phyloP scores from a whole-genome alignment of 37 sponge, comb jelly and placozoan genomes.

The Tethya wilhelma region DNA sequence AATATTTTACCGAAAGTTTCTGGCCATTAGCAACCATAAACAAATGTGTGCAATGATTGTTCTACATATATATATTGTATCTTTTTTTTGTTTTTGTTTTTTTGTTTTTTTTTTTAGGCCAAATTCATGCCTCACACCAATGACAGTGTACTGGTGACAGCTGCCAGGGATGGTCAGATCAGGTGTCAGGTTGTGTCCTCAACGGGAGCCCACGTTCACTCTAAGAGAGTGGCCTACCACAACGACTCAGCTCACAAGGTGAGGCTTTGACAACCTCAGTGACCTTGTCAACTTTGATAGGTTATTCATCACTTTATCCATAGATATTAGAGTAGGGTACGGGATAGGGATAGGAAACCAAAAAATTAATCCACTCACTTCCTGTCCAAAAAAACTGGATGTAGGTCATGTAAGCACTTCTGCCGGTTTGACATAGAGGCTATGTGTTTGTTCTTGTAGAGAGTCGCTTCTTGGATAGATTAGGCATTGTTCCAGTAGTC shows the following conservation, averaged over 20 bases:
- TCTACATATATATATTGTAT: no score
- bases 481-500: no score
- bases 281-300: background rate
- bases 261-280: background rate
- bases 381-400: background rate
- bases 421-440: no score
- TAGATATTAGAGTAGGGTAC: background rate
- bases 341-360: background rate
- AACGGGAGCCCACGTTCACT: constrained; percentile 50
- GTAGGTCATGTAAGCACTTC: no score
- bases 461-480: no score
- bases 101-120: constrained; percentile 63
- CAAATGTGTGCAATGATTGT: no score
- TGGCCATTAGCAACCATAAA: no score
- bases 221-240: constrained; percentile 78
- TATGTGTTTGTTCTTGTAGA: no score
- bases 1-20: no score
- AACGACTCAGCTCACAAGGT: constrained; percentile 95
- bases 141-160: constrained; percentile 78
- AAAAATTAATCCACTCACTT: no score
- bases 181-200: constrained; percentile 49
- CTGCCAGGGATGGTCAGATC: constrained; percentile 92
- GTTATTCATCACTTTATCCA: background rate
- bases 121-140: constrained; percentile 84
- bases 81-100: no score